Conservation (phyloP, 2,797 vertebrate genomes). For the Gymnopithys bicolor region DNA sequence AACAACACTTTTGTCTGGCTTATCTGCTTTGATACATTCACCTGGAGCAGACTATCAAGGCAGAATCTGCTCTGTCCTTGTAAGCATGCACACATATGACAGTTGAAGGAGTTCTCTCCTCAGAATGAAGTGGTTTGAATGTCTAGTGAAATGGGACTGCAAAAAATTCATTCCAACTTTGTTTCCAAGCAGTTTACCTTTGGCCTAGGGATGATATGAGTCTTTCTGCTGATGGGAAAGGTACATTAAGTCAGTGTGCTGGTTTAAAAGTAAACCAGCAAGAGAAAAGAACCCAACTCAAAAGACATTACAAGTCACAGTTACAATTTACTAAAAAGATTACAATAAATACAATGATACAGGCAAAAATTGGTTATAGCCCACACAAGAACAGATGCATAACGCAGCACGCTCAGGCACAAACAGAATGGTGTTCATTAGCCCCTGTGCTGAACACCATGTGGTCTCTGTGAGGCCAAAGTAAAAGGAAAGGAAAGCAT, state of each 20-base stretch:
- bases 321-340: no score
- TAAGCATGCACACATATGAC: conserved; percentile 92
- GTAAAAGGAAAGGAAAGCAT: no score
- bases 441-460: no score
- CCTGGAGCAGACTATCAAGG: conserved; percentile 12
- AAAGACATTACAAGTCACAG: no score
- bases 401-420: no score
- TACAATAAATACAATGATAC: no score
- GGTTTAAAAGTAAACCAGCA: no score
- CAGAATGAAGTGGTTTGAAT: conserved; percentile 92
- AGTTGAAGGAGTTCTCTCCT: conserved; percentile 90
- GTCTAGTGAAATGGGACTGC: conserved; percentile 90
- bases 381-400: no score
- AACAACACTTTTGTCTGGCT: neutral
- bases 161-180: conserved; percentile 96
- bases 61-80: conserved; percentile 54
- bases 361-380: no score
- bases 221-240: conserved; percentile 81
- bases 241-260: conserved; percentile 71
- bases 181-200: conserved; percentile 96
- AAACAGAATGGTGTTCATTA: no score
- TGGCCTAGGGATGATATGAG: conserved; percentile 93
- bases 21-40: conserved; percentile 25
- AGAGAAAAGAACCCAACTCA: no score
- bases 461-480: no score